Conservation (phyloP, 2,113 vertebrate species). For the Bungarus multicinctus region DNA sequence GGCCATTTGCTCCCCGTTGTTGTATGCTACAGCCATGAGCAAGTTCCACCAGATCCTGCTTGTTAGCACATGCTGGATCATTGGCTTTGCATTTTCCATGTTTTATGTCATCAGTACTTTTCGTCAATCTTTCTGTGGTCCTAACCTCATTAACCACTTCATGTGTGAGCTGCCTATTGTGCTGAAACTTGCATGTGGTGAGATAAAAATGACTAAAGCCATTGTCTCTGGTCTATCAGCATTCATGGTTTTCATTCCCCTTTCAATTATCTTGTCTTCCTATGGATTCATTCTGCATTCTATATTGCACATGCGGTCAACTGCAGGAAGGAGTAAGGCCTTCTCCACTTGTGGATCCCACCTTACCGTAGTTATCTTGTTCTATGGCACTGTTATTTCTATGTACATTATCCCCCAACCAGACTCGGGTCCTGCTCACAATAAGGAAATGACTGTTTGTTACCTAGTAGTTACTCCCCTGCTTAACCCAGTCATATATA, state of each 20-base stretch:
- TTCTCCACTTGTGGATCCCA: constrained; percentile 58
- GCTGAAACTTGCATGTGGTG: constrained; percentile 49
- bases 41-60: constrained; percentile 7
- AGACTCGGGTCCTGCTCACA: background rate
- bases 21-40: constrained; percentile 37
- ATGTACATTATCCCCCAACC: background rate
- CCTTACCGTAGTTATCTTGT: constrained; percentile 34
- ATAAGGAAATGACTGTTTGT: background rate
- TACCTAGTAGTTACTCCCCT: background rate
- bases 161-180: constrained; percentile 54
- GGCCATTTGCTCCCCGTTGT: constrained; percentile 47
- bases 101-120: constrained; percentile 27
- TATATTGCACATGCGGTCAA: constrained; percentile 21
- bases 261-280: constrained; percentile 38
- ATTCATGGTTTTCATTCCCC: constrained; percentile 27
- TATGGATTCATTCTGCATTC: background rate
- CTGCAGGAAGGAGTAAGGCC: constrained; percentile 38
- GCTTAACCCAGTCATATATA: background rate
- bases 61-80: background rate
- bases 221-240: constrained; percentile 22
- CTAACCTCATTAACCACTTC: constrained; percentile 50
- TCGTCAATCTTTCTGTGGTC: constrained; percentile 48
- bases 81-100: constrained; percentile 22
- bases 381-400: constrained; percentile 21
- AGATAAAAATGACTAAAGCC: constrained; percentile 27